These are phyloP conservation scores for Spodoptera exigua DNA, from an alignment of 2,888 invertebrate genomes.

Conservation along the genomic window DNA sequence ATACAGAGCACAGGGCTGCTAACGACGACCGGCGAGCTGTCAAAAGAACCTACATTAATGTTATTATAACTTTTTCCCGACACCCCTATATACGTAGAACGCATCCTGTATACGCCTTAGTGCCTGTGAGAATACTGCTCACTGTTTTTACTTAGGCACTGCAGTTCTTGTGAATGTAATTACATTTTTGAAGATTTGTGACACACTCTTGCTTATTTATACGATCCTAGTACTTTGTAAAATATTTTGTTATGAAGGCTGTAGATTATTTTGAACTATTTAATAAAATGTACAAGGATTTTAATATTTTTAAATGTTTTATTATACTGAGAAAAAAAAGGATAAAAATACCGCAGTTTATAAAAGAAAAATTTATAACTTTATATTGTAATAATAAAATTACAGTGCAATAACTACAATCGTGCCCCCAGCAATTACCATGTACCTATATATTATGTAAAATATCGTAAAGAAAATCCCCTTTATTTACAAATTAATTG, in stretches of 20 bases:
- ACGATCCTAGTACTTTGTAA: constrained; percentile 11
- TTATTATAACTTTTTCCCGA: constrained; percentile 88
- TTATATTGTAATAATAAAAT: too few relatives aligned
- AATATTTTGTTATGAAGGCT: not conserved
- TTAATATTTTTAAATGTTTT: too few relatives aligned
- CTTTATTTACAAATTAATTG: too few relatives aligned
- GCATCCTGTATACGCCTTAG: constrained; percentile 51
- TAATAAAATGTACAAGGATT: too few relatives aligned
- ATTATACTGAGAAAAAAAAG: too few relatives aligned
- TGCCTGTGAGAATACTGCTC: constrained; percentile 48
- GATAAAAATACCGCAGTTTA: too few relatives aligned
- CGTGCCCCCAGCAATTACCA: too few relatives aligned
- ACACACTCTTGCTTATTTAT: constrained; percentile 21
- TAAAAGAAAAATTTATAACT: too few relatives aligned
- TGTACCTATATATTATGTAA: too few relatives aligned
- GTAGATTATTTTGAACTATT: too few relatives aligned
- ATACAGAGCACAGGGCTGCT: constrained; percentile 87
- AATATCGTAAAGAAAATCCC: too few relatives aligned
- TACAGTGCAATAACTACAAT: too few relatives aligned
- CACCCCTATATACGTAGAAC: constrained; percentile 67
- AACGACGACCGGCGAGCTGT: constrained; percentile 86
- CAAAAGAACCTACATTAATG: constrained; percentile 89
- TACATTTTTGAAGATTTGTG: constrained; percentile 14
- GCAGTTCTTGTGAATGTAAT: constrained; percentile 26
- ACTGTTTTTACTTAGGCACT: constrained; percentile 32